Evolutionary conservation across 2,113 vertebrate genomes (phyloP).

Genomic region (Apeltes quadracus): DNA sequence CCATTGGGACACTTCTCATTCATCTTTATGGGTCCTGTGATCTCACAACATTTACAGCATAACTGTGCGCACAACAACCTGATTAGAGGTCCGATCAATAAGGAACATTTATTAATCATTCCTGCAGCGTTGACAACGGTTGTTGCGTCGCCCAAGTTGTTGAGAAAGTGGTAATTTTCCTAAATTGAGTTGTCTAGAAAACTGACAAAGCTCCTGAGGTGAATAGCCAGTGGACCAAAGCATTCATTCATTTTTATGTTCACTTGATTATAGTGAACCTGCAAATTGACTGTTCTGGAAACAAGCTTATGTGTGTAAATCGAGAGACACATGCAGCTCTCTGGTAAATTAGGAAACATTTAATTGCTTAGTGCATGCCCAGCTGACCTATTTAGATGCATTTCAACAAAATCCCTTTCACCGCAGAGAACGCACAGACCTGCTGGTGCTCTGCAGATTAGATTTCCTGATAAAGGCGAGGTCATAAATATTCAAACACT

Average conservation of each 20-base stretch:
- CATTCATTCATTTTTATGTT: background rate
- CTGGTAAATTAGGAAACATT: slow-evolving; percentile 35
- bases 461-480: slow-evolving; percentile 54
- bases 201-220: background rate
- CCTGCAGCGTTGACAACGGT: background rate
- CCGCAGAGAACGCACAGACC: slow-evolving; percentile 16
- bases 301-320: slow-evolving; percentile 1
- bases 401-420: slow-evolving; percentile 57
- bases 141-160: background rate
- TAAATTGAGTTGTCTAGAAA: background rate
- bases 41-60: background rate
- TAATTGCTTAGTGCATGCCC: slow-evolving; percentile 15
- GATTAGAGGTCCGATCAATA: background rate
- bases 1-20: background rate
- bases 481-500: slow-evolving; percentile 64
- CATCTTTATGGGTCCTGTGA: background rate
- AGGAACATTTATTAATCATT: background rate
- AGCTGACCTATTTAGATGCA: slow-evolving; percentile 51
- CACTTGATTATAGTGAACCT: slow-evolving; percentile 6
- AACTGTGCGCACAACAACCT: background rate
- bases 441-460: slow-evolving; percentile 40
- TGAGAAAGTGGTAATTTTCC: background rate
- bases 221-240: background rate
- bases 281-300: slow-evolving; percentile 8
- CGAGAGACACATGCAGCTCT: slow-evolving; percentile 3